Conservation (phyloP, 2,888 invertebrate species). For the Cancer borealis region DNA sequence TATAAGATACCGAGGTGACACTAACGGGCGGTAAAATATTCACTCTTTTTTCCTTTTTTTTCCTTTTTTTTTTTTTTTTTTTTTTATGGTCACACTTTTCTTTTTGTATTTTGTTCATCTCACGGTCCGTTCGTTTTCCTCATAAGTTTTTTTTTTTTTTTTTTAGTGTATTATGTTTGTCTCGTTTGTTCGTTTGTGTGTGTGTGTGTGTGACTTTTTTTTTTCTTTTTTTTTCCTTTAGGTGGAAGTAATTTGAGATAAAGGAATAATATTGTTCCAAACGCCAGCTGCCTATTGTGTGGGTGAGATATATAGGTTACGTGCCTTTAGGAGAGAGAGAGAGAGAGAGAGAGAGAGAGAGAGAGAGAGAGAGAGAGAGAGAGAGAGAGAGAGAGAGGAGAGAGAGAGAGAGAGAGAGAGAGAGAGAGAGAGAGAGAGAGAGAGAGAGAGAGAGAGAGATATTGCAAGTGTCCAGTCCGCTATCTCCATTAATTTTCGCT, state of each 20-base stretch:
- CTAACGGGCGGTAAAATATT: not conserved
- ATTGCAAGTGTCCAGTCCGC: not conserved
- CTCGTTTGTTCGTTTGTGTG: not conserved
- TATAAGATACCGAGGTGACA: not conserved
- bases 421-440: not conserved
- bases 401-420: not conserved
- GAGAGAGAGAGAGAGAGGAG: not conserved
- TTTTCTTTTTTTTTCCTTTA: not conserved
- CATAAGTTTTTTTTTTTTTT: not conserved
- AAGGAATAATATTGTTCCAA: not conserved
- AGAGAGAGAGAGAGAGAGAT: not conserved
- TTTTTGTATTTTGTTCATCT: not conserved
- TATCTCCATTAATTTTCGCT: not conserved
- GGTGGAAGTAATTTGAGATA: not conserved
- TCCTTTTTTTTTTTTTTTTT: not conserved
- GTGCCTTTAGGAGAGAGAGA: slow-evolving; percentile 41
- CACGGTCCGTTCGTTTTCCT: not conserved
- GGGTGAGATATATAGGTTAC: not conserved
- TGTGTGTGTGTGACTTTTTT: too few species aligned
- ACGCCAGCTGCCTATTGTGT: not conserved
- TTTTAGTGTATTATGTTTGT: not conserved
- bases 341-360: slow-evolving; percentile 35
- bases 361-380: slow-evolving; percentile 16
- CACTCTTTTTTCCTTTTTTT: not conserved
- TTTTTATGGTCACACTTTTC: not conserved